phyloP scores from a whole-genome alignment of 2,888 invertebrate species.

The Clitarchus hookeri region DNA sequence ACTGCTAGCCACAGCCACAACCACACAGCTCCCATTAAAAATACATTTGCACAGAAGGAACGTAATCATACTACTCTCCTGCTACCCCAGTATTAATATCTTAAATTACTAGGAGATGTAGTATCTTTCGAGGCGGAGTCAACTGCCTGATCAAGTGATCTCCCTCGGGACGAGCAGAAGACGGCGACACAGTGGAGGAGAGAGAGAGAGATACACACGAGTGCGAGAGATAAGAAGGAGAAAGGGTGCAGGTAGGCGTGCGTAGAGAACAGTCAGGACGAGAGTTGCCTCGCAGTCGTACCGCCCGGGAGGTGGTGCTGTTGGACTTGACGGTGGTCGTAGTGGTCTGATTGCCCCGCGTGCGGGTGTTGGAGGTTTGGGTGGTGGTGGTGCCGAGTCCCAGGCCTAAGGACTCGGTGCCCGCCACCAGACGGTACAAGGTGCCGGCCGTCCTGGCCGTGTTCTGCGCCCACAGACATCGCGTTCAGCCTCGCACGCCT shows the following conservation, averaged over 20 bases:
- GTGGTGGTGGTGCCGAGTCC: conserved; percentile 62
- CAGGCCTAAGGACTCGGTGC: conserved; percentile 75
- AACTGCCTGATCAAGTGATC: not conserved
- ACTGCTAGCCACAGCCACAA: no score
- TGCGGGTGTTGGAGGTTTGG: conserved; percentile 48
- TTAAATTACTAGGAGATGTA: no score
- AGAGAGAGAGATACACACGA: not conserved
- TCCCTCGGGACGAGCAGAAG: not conserved
- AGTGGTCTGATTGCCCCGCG: conserved; percentile 49
- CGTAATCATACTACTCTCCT: no score
- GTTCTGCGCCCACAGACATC: conserved; percentile 60
- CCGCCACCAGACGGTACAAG: conserved; percentile 77
- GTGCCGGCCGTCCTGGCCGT: conserved; percentile 79
- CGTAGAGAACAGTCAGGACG: conserved; percentile 18
- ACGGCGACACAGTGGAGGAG: not conserved
- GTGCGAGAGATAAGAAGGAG: not conserved
- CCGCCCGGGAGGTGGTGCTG: conserved; percentile 42
- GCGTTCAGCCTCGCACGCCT: not conserved
- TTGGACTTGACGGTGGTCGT: conserved; percentile 33
- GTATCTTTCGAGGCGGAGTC: not conserved
- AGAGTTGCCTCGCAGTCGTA: conserved; percentile 28
- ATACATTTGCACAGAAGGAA: no score
- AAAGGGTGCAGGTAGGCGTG: not conserved
- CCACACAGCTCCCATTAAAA: no score
- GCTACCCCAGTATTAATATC: no score